Evolutionary conservation across 1,140 invertebrate genomes (phyloP), one percentile per base, ranked within the genome.

Genomic region (Microplitis demolitor): DNA sequence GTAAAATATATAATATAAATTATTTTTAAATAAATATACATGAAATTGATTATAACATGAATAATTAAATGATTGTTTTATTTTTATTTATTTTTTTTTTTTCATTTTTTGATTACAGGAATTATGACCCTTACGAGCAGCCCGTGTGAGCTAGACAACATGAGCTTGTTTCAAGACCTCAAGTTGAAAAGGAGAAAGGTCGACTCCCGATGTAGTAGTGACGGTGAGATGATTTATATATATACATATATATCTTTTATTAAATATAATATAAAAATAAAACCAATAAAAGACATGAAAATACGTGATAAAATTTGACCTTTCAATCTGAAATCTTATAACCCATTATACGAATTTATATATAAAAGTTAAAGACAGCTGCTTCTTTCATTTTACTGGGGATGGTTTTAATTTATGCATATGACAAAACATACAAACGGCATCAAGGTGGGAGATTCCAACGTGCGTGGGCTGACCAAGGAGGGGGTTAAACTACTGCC

Each of bases 141-240:
- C 90, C 94, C 94, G 91, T 93, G 92, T 93, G 94, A 96, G 91
- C 92, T 95, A 91, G 94, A 95, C 94, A 96, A 95, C 90, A 98
- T 98, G 96, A 97, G 96, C 93, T 94, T 98, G 89, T 97, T 97
- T 91, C 96, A 97, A 93, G 96, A 97, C 91, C 93, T 97, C 90
- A 97, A 98, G 91, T 91, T 98, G 88, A 98, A 98, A 92, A 92
- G 96, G 90, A 93, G 95, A 90, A 97, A 97, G 92, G 94, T 97
- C 87, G 96, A 97, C 90, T 96, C 95, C 88, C 91, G 95, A 90
- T 96, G 95, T 91, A 96, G 95, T 88, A 96, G 95, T 89, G 95
- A 97, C 92, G 95, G 95, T 93, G 88, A 93, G 91, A 82, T 24
- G 24, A 24, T 24, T 24, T 24, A 24, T 24, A 24, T 24, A 75